Base-by-base conservation (phyloP, 2,888 invertebrate species). In the Flexamia atlantica region DNA sequence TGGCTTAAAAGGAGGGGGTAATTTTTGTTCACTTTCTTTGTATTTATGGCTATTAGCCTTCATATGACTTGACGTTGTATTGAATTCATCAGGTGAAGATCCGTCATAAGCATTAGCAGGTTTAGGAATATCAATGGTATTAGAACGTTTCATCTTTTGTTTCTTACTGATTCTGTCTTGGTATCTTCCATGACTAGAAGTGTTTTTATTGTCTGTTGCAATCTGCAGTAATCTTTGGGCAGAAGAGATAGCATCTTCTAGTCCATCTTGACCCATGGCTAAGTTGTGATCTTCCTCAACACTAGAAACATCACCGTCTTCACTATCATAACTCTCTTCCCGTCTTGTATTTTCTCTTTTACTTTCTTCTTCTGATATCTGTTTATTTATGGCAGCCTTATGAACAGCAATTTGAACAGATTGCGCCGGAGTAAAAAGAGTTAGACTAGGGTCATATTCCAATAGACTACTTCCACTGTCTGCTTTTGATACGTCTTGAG, bases 101-200 rank as follows among this genome's bases (percentile, higher is more conserved):
- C 87, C 87, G 60, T 88, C 88, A 76, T 89, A 88, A 89, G 72
- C 91, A 90, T 88, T 93, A 90, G 92, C 86, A 0, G 94, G 93
- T 88, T 95, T 95, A 0, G 97, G 96, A 89, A 97, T 96, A 89
- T 97, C 97, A 86, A 97, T 96, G 0, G 97, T 97, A 87, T 97
- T 97, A 3, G 97, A 97, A 20, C 97, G 93, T 90, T 97, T 97
- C 94, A 97, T 95, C 88, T 95, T 94, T 30, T 94, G 91, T 88
- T 95, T 96, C 87, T 95, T 95, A 85, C 91, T 93, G 79, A 91
- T 91, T 79, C 86, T 85, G 36, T 72, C 83, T 36, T 85, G 83
- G 83, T 86, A 86, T 42, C 86, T 83, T 25, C 83, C 85, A 14
- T 85, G 79, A 57, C 64, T 85, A 14, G 83, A 84, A 30, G 84